Conservation (phyloP, 1,140 invertebrate genomes). For the Hylaeus anthracinus region DNA sequence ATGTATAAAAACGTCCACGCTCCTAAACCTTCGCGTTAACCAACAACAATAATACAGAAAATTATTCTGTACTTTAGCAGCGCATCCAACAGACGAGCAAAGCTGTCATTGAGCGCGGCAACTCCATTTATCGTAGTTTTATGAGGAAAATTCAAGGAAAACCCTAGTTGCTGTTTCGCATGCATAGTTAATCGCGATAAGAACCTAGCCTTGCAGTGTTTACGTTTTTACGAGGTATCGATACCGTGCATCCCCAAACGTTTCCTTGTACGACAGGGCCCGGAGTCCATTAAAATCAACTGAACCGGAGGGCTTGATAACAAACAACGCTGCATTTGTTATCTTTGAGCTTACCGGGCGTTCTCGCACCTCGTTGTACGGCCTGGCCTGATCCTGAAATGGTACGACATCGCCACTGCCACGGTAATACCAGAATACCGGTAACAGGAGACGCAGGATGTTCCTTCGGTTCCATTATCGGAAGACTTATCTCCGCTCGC, state of each 20-base stretch:
- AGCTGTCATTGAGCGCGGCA: too few relatives aligned
- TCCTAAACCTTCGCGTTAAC: too few relatives aligned
- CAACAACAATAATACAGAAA: too few relatives aligned
- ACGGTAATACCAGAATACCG: constrained; percentile 41
- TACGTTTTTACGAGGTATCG: neutral
- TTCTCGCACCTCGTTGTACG: constrained; percentile 55
- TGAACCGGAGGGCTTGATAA: neutral
- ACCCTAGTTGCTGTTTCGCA: neutral
- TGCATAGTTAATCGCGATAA: constrained; percentile 1
- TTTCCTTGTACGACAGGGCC: neutral
- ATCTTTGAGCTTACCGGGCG: constrained; percentile 62
- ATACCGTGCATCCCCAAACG: neutral
- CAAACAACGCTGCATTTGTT: constrained; percentile 56
- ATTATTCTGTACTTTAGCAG: too few relatives aligned
- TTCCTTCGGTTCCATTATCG: constrained; percentile 71
- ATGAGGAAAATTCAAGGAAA: neutral
- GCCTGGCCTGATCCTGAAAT: constrained; percentile 58
- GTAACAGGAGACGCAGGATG: constrained; percentile 28
- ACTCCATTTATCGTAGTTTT: too few relatives aligned
- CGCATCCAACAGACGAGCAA: too few relatives aligned
- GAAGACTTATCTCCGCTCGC: constrained; percentile 70
- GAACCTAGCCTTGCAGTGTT: neutral
- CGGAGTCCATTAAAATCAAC: neutral
- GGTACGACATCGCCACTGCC: constrained; percentile 41
- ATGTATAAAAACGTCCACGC: too few relatives aligned